Base-by-base conservation (phyloP, 2,797 vertebrate genomes). In the Clarias platycephalus region DNA sequence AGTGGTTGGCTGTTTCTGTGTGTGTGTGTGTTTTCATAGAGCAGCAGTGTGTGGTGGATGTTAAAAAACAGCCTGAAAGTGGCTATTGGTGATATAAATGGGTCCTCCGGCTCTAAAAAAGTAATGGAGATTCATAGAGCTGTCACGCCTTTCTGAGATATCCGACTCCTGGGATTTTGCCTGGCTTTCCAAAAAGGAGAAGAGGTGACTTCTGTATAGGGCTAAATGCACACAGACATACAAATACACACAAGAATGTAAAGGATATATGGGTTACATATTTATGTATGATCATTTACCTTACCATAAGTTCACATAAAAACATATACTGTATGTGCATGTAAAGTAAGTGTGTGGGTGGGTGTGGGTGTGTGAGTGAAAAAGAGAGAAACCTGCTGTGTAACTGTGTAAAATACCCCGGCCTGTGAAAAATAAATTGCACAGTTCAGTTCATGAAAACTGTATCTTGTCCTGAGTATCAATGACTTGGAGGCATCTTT, bases 381-480 rank as follows among this genome's bases (percentile, higher is more conserved):
- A 78, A 71, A 64, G 76, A 70, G 68, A 72, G 77, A 82, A 67
- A 79, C 58, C 55, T 83, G 63, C 67, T 67, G n/a, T 55, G 44
- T 28, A 53, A 74, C 7, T 74, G 60, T 78, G 44, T 80, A 62
- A 87, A 88, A 86, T 77, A 77, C 62, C 58, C 60, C 58, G 24
- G 64, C 13, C 24, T 15, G n/a, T 44, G 49, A 78, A 71, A 71
- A 85, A 78, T 81, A 83, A 80, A 88, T 87, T 57, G 63, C 70
- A n/a, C 28, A 77, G 63, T 78, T 68, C 63, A 83, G 82, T 26
- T 88, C 84, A 90, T 89, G 84, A 87, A 87, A 81, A 57, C 75
- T 34, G 70, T 49, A 44, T 82, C 58, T 80, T 55, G 75, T 24
- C 72, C 28, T 71, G 77, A 67, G 70, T 88, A 87, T 87, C 84